These are phyloP conservation scores for Euglossa dilemma DNA, from an alignment of 1,140 invertebrate species.

Conservation along the genomic window DNA sequence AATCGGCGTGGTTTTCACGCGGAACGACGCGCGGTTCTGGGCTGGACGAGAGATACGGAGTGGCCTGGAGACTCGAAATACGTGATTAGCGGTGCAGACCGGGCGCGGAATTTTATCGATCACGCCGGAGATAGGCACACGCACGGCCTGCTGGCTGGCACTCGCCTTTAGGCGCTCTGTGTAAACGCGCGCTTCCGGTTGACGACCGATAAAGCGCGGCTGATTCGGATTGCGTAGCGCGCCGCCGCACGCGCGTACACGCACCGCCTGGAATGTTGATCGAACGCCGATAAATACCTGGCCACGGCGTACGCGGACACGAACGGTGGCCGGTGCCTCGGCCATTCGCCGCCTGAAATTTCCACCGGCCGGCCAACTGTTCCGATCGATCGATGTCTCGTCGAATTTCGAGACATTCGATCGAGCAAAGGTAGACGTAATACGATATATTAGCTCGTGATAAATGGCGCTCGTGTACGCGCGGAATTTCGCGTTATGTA, in stretches of 20 bases:
- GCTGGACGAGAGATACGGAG: constrained; percentile 16
- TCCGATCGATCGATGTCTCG: constrained; percentile 24
- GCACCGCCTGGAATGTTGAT: constrained; percentile 64
- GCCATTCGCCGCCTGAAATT: constrained; percentile 19
- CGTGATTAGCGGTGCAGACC: constrained; percentile 25
- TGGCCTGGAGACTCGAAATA: constrained; percentile 19
- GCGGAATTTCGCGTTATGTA: not conserved
- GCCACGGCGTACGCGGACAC: constrained; percentile 28
- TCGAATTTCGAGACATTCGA: constrained; percentile 18
- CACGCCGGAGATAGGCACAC: constrained; percentile 36
- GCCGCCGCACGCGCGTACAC: constrained; percentile 56
- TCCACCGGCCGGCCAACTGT: constrained; percentile 15
- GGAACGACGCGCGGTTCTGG: not conserved
- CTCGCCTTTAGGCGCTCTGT: constrained; percentile 38
- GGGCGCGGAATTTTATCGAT: constrained; percentile 61
- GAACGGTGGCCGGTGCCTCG: not conserved
- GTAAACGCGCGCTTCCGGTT: constrained; percentile 58
- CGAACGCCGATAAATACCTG: constrained; percentile 65
- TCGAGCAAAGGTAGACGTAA: not conserved
- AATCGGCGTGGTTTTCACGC: constrained; percentile 7
- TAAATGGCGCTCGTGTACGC: not conserved
- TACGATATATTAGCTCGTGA: not conserved
- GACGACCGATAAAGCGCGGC: constrained; percentile 66
- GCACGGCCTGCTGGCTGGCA: constrained; percentile 20
- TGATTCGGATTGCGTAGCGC: constrained; percentile 66